Percentiles rank a stretch among this genome's conserved stretches.
Evolutionary conservation across 2,797 vertebrate genomes (phyloP).

Genomic region (Somateria mollissima): DNA sequence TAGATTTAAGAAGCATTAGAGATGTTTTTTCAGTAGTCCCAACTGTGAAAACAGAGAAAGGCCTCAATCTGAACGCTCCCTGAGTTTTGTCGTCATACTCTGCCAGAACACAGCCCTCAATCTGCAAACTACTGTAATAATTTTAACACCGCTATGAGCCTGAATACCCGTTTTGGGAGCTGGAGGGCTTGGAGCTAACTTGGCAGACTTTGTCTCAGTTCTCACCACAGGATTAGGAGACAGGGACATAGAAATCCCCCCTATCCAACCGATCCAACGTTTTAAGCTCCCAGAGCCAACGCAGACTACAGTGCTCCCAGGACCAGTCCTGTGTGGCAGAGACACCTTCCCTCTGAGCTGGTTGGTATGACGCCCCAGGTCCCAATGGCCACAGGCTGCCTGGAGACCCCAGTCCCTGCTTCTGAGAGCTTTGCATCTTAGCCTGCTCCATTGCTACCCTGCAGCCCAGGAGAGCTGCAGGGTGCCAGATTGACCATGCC

Average conservation of each 20-base stretch:
- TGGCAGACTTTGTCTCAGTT: neutral
- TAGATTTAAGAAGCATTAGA: neutral
- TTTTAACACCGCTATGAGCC: neutral
- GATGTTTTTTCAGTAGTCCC: neutral
- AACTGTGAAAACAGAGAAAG: neutral
- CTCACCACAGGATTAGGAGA: neutral
- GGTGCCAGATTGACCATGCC: neutral
- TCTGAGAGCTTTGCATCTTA: neutral
- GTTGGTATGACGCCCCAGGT: neutral
- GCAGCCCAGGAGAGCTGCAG: neutral
- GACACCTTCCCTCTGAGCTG: neutral
- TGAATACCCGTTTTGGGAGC: neutral
- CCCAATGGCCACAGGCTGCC: neutral
- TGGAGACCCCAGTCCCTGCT: neutral
- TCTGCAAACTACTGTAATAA: neutral
- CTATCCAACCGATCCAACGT: no score
- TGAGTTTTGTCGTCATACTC: neutral
- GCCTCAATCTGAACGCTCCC: accelerated
- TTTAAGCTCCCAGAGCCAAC: neutral
- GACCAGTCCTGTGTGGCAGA: neutral
- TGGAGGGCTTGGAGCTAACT: neutral
- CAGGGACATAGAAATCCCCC: neutral
- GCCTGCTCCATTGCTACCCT: neutral
- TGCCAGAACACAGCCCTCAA: neutral
- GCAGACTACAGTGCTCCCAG: neutral